Evolutionary conservation across 2,797 vertebrate species (phyloP), one percentile per base, ranked within the genome.

Genomic region (Odontamblyopus lacepedii): DNA sequence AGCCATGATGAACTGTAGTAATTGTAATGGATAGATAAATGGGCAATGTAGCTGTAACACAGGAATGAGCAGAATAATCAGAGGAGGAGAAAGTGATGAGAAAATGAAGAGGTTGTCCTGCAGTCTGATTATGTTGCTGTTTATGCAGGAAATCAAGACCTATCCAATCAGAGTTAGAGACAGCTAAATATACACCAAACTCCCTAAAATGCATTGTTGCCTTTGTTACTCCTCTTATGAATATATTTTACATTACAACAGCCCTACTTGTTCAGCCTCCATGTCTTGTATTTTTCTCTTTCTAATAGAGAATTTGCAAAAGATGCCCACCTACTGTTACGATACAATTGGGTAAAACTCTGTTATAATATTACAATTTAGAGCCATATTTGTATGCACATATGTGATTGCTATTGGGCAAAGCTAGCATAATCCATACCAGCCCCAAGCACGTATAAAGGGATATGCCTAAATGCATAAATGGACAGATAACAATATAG

Each of bases 131-230:
- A 90, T 92, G 89, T 88, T 75, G 83, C 88, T 91, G 88, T 90
- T 92, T 91, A 91, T 92, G 85, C 85, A 83, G 78, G 87, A 83
- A 72, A 74, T 70, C 82, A 73, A 92, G 91, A 85, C 88, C 81
- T 83, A 91, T 92, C 89, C 90, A 93, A 93, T 92, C 92, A 92
- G 81, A 89, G 83, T 41, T 79, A 70, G 79, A 87, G 81, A 90
- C 85, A 84, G 77, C 76, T 78, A 84, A 88, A 82, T 76, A 83
- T 84, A 90, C 84, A 86, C 78, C 73, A 70, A 85, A 83, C 80
- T 27, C 51, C 80, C 87, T 72, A 78, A 89, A 56, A 72, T 86
- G 89, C 86, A 89, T 78, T 82, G 77, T 74, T 75, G 79, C 50
- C 6, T 50, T 78, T 30, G 48, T 84, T 76, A 77, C 81, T 87